These are phyloP conservation scores for Drosophila nr. perissopoda DNA, from an alignment of 2,888 invertebrate genomes.

Conservation along the genomic window DNA sequence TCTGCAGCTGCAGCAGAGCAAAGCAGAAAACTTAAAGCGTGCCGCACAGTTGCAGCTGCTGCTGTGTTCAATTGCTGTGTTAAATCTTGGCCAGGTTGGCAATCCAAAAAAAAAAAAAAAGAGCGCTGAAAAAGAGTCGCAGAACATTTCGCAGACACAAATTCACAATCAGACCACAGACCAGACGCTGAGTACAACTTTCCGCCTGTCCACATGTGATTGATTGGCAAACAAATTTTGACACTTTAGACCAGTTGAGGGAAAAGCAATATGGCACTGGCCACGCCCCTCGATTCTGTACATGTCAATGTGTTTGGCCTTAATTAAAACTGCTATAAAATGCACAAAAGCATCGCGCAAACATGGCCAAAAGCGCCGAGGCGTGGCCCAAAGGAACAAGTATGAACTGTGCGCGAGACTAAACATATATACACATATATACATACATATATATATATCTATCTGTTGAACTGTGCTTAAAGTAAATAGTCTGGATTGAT, in stretches of 20 bases:
- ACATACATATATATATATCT: background rate
- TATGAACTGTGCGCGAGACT: constrained; percentile 2
- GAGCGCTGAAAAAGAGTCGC: background rate
- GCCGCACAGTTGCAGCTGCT: constrained; percentile 20
- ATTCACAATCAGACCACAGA: constrained; percentile 40
- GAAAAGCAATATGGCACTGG: constrained; percentile 39
- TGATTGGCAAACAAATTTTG: constrained; percentile 80
- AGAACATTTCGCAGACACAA: background rate
- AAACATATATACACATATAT: background rate
- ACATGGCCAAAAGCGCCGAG: constrained; percentile 38
- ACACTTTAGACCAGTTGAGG: constrained; percentile 64
- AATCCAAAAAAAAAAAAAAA: constrained; percentile 12
- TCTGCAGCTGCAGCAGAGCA: constrained; percentile 4
- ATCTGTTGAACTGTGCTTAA: constrained; percentile 83
- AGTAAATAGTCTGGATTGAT: constrained; percentile 85
- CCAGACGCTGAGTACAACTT: constrained; percentile 37
- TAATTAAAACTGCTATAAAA: constrained; percentile 80
- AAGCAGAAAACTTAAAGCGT: constrained; percentile 2
- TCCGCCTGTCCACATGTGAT: constrained; percentile 52
- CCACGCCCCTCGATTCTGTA: constrained; percentile 12
- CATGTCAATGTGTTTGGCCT: constrained; percentile 73
- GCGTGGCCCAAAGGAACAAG: background rate
- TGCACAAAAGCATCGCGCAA: constrained; percentile 77
- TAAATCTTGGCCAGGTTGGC: constrained; percentile 37
- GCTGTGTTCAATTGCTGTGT: constrained; percentile 30